These are phyloP conservation scores for Xerus rutilus DNA, from an alignment of 2,797 vertebrate genomes.

Conservation along the genomic window DNA sequence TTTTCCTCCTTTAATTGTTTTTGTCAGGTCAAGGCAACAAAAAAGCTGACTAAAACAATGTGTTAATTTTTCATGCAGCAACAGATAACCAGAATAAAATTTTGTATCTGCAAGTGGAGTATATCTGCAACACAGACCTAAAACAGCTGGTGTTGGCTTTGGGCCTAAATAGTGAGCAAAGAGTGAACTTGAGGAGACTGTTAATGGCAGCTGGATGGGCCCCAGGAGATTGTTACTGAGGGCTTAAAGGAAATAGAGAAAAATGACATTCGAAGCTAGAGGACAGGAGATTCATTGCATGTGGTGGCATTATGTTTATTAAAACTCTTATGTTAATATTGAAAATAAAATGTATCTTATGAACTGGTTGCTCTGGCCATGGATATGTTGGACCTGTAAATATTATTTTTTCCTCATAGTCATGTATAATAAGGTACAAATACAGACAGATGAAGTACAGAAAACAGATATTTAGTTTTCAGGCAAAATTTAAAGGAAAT, in stretches of 20 bases:
- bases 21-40: too few relatives aligned
- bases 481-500: constrained; percentile 42
- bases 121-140: not conserved
- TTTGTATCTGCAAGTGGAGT: not conserved
- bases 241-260: not conserved
- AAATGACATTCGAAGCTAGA: not conserved
- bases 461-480: constrained; percentile 16
- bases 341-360: not conserved
- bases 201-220: not conserved
- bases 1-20: too few relatives aligned
- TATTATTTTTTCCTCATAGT: not conserved
- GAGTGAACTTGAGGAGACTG: not conserved
- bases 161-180: not conserved
- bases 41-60: not conserved
- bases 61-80: not conserved
- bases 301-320: not conserved
- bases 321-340: not conserved
- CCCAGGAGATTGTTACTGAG: not conserved
- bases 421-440: not conserved
- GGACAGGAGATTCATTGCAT: not conserved
- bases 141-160: not conserved
- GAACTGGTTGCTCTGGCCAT: not conserved
- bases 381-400: not conserved
- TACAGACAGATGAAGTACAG: not conserved
- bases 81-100: not conserved